Conservation (phyloP, 1,140 invertebrate genomes). For the Dryas iulia region DNA sequence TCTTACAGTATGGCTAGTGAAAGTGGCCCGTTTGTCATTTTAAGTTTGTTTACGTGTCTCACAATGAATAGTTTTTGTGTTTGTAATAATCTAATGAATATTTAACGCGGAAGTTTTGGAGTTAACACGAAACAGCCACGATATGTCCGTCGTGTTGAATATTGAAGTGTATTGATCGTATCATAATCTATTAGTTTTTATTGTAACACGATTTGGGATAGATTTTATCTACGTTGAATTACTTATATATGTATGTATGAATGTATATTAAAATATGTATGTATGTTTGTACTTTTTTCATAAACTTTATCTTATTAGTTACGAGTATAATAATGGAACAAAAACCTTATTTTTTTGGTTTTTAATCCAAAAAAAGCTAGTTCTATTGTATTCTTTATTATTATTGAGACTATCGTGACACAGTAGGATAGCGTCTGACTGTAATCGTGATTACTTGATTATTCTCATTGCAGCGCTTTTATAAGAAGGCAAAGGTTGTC, state of each 20-base stretch:
- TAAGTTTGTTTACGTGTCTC: conserved; percentile 53
- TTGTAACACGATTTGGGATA: neutral
- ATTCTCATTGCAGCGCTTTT: too few relatives aligned
- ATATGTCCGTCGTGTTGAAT: conserved; percentile 8
- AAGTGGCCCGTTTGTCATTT: conserved; percentile 54
- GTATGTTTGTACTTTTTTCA: too few relatives aligned
- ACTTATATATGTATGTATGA: neutral
- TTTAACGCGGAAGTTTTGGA: conserved; percentile 35
- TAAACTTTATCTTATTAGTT: too few relatives aligned
- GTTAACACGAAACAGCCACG: neutral
- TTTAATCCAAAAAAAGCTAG: too few relatives aligned
- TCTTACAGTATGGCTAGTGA: conserved; percentile 40
- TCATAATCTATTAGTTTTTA: neutral
- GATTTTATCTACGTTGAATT: neutral
- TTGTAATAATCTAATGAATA: conserved; percentile 38
- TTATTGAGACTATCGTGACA: too few relatives aligned
- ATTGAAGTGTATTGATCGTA: neutral
- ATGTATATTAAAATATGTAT: neutral
- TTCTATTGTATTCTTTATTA: too few relatives aligned
- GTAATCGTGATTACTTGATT: too few relatives aligned
- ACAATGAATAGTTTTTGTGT: conserved; percentile 37
- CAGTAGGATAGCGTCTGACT: too few relatives aligned
- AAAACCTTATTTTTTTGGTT: too few relatives aligned
- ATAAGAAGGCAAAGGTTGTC: too few relatives aligned
- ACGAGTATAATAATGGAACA: too few relatives aligned